Conservation (phyloP, 2,113 vertebrate species). For the Tympanuchus pallidicinctus region DNA sequence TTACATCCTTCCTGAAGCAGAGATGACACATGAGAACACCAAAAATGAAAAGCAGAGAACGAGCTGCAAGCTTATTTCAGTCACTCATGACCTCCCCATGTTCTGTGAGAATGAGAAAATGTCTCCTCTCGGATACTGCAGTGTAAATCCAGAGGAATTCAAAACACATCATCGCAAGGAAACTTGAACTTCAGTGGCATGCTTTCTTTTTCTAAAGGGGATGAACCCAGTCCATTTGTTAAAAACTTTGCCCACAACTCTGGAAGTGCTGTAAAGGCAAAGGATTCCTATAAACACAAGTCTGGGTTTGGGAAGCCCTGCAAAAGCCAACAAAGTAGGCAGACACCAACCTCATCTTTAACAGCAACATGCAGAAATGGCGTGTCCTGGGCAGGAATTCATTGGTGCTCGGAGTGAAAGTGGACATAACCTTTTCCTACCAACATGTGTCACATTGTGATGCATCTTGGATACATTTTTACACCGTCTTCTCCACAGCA, state of each 20-base stretch:
- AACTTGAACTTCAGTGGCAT: background rate
- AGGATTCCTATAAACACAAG: background rate
- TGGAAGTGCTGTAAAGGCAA: background rate
- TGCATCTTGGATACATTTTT: background rate
- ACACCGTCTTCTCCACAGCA: background rate
- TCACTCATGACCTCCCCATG: background rate
- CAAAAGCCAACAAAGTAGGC: background rate
- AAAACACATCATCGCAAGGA: background rate
- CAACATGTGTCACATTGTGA: too few species aligned
- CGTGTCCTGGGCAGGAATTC: rapidly evolving
- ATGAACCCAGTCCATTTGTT: background rate
- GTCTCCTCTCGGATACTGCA: background rate
- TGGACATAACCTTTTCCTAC: background rate
- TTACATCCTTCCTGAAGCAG: conserved; percentile 55
- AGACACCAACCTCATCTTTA: background rate
- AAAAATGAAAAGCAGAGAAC: conserved; percentile 5
- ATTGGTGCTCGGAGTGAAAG: background rate
- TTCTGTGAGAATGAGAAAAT: background rate
- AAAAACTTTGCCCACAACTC: background rate
- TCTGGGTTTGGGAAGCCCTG: background rate
- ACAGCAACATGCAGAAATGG: rapidly evolving
- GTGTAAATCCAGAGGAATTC: background rate
- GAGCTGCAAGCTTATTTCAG: background rate
- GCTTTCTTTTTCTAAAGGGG: background rate
- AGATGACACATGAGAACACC: conserved; percentile 23